Conservation (phyloP, 1,140 invertebrate genomes). For the Drosophila leontia region DNA sequence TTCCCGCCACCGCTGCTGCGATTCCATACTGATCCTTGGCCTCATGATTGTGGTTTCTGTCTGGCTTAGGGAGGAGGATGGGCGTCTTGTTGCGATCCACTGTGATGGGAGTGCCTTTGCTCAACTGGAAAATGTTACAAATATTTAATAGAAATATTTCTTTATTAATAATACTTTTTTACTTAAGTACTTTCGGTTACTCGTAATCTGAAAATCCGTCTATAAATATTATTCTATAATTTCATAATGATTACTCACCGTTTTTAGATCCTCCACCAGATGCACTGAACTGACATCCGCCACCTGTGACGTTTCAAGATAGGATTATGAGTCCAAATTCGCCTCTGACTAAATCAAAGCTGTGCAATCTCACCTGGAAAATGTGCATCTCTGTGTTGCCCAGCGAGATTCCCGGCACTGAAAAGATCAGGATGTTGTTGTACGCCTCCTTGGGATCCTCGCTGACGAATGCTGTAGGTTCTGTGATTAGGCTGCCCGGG, state of each 20-base stretch:
- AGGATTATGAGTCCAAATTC: not conserved
- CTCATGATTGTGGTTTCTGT: constrained; percentile 57
- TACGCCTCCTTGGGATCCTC: constrained; percentile 73
- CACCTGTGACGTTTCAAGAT: constrained; percentile 46
- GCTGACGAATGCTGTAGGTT: constrained; percentile 77
- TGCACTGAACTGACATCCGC: constrained; percentile 86
- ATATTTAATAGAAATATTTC: not conserved
- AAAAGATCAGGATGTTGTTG: constrained; percentile 77
- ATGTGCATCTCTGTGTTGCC: constrained; percentile 83
- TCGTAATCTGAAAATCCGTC: not conserved
- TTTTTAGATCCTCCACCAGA: constrained; percentile 86
- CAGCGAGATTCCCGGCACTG: constrained; percentile 73
- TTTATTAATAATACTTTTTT: too few relatives aligned
- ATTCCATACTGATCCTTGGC: constrained; percentile 79
- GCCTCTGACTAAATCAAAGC: not conserved
- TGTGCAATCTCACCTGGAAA: constrained; percentile 60
- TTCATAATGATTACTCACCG: constrained; percentile 1
- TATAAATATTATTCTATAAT: not conserved
- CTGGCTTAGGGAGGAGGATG: constrained; percentile 69
- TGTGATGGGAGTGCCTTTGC: constrained; percentile 66
- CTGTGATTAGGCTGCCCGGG: constrained; percentile 74
- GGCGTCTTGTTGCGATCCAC: constrained; percentile 77
- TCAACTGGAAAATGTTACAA: constrained; percentile 64
- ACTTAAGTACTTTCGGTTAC: not conserved
- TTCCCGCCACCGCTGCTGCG: constrained; percentile 67